Evolutionary conservation across 2,888 invertebrate species (phyloP), one percentile per base, ranked within the genome.

Genomic region (Cheilosia grossa): DNA sequence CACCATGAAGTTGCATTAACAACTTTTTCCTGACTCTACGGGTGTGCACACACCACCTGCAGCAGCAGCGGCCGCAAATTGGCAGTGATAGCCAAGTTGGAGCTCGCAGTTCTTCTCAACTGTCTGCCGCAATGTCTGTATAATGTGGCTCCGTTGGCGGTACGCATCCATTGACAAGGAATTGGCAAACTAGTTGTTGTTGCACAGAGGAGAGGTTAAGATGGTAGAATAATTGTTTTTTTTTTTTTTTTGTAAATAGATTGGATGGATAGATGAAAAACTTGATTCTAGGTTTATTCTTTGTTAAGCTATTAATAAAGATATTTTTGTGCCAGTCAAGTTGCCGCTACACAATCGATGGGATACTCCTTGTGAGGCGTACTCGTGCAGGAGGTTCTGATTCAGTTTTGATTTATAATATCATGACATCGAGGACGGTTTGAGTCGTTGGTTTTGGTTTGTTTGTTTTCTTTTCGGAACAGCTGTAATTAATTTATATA

Each of bases 1-100:
- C 85, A 85, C 85, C 85, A 66, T 85, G 85, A 85, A 85, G 85
- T 77, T 80, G 85, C 80, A 75, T 75, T 75, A 83, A 83, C 85
- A 85, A 85, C 85, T 81, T 85, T 81, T 85, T 80, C 74, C 80
- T 80, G 80, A 80, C 75, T 83, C 64, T 49, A n/a, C 79, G 51
- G 59, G 66, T 80, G 80, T 72, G n/a, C 69, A 74, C 63, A 58
- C 53, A 47, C 70, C 80, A 80, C 79, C 83, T 83, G 83, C 74
- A 73, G 42, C 64, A 54, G 9, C 2, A 47, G 24, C 33, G 37
- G 59, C 58, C 64, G 69, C 69, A 59, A 42, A n/a, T 51, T 78
- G 64, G 49, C 67, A 44, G 67, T 63, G 78, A 64, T 79, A 74
- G 74, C 51, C 74, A 79, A 61, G 61, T 61, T 61, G 72, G 59